phyloP scores from a whole-genome alignment of 2,888 invertebrate genomes.

The Teleiodes luculella region DNA sequence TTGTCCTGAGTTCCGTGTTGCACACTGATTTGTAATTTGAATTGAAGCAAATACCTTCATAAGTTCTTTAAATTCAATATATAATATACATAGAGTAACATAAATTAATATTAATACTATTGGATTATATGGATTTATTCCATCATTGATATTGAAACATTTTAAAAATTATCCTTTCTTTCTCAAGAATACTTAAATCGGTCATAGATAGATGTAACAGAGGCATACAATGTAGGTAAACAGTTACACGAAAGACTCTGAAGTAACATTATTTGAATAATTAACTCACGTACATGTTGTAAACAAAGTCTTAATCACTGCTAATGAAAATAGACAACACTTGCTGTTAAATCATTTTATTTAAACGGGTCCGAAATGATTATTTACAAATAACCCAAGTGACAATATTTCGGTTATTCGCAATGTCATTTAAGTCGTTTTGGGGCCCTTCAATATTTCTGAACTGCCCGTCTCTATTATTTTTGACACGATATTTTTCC shows the following conservation, averaged over 20 bases:
- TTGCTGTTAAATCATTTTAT: too few species aligned
- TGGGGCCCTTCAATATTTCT: too few species aligned
- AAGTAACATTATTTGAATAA: neutral
- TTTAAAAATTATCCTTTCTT: neutral
- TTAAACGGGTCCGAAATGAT: too few species aligned
- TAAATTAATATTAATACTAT: too few species aligned
- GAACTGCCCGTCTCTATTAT: neutral
- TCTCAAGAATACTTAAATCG: neutral
- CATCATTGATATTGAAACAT: too few species aligned
- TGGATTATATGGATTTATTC: too few species aligned
- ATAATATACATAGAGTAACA: too few species aligned
- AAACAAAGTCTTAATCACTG: neutral
- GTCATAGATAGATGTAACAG: neutral
- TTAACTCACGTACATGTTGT: neutral
- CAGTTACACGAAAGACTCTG: neutral
- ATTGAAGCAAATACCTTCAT: neutral
- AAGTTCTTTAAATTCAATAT: too few species aligned
- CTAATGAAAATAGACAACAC: neutral
- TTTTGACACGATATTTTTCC: neutral
- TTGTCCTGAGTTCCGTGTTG: slow-evolving; percentile 2
- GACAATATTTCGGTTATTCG: too few species aligned
- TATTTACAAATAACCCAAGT: too few species aligned
- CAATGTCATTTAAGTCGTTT: too few species aligned
- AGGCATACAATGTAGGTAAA: too few species aligned
- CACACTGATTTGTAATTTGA: neutral